Percentiles rank a stretch among this genome's conserved stretches.
phyloP scores from a whole-genome alignment of 2,113 vertebrate genomes.

The Symphodus melops region DNA sequence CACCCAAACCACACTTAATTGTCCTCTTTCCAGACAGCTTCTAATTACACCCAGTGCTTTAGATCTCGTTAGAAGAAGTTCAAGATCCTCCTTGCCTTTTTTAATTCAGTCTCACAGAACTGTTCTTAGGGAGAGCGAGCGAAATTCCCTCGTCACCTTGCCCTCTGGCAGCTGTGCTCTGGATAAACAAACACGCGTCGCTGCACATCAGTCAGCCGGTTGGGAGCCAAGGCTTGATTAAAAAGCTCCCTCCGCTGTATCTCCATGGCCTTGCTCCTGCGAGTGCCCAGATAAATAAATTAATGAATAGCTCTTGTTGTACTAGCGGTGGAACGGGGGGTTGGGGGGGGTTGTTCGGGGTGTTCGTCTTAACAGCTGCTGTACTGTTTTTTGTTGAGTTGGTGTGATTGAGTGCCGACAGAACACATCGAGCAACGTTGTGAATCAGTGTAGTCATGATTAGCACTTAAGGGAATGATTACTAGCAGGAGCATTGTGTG shows the following conservation, averaged over 20 bases:
- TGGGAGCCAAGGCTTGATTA: conserved; percentile 73
- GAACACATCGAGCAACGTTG: conserved; percentile 10
- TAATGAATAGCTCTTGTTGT: conserved; percentile 67
- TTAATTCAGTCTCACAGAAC: conserved; percentile 6
- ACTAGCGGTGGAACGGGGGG: conserved; percentile 42
- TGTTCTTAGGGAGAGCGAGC: conserved; percentile 33
- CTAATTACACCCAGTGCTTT: conserved; percentile 80
- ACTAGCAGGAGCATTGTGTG: conserved; percentile 34
- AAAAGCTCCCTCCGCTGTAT: conserved; percentile 67
- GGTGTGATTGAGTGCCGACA: conserved; percentile 44
- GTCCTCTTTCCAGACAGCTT: conserved; percentile 78
- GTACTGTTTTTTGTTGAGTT: conserved; percentile 43
- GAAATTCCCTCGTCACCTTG: conserved; percentile 71
- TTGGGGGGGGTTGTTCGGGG: too few species aligned
- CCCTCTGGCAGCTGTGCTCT: conserved; percentile 75
- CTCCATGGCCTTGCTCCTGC: conserved; percentile 67
- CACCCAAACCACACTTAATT: conserved; percentile 80
- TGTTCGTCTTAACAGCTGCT: conserved; percentile 50
- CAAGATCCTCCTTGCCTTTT: conserved; percentile 57
- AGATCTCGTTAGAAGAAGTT: conserved; percentile 77
- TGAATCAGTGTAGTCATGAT: conserved; percentile 38
- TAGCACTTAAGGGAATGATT: conserved; percentile 49
- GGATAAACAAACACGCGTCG: conserved; percentile 78
- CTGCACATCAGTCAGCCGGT: conserved; percentile 72
- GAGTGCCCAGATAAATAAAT: conserved; percentile 71